Conservation (phyloP, 2,888 invertebrate species). For the Petrolisthes manimaculis region DNA sequence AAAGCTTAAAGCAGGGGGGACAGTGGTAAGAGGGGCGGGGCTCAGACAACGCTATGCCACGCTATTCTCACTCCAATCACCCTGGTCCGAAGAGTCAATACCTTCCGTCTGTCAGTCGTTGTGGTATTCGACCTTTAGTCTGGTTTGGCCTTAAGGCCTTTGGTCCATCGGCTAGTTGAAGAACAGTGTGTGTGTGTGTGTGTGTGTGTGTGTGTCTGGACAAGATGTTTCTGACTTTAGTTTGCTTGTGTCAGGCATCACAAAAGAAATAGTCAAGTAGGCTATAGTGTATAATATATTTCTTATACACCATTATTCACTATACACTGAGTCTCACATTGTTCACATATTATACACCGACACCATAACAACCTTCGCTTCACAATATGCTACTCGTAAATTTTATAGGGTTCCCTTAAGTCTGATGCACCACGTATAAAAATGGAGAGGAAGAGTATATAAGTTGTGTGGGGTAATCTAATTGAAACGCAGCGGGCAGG, state of each 20-base stretch:
- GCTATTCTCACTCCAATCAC: conserved; percentile 14
- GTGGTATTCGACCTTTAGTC: conserved; percentile 24
- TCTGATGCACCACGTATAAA: no score
- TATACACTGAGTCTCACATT: no score
- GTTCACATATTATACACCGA: no score
- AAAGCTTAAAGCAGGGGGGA: conserved; percentile 33
- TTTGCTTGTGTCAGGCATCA: neutral
- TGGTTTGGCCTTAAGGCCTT: conserved; percentile 40
- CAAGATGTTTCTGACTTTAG: conserved; percentile 31
- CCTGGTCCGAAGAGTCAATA: neutral
- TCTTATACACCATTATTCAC: no score
- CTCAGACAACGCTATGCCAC: neutral
- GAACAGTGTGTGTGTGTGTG: conserved; percentile 42
- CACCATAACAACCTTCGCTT: no score
- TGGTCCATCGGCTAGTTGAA: conserved; percentile 53
- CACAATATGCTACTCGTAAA: no score
- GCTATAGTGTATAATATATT: no score
- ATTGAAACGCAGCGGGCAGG: conserved; percentile 33
- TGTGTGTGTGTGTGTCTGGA: no score
- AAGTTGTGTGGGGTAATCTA: conserved; percentile 14
- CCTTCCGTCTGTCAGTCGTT: neutral
- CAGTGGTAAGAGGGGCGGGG: neutral
- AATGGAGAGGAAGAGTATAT: neutral
- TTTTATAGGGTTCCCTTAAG: no score
- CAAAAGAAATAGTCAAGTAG: no score